Conservation (phyloP, 2,888 invertebrate genomes). For the Girardia tigrina region DNA sequence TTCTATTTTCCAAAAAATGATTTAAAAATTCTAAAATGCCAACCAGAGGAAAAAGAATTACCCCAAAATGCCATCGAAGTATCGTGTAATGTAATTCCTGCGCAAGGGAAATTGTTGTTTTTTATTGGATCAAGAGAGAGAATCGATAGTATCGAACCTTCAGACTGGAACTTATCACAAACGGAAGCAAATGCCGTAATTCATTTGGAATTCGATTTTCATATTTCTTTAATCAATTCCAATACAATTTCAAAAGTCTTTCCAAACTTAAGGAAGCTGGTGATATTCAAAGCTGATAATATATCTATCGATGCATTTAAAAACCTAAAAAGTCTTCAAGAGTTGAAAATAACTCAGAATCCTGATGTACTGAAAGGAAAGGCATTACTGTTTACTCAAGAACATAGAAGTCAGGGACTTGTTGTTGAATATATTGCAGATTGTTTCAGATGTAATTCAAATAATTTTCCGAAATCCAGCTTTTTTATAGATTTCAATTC, state of each 20-base stretch:
- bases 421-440: not conserved
- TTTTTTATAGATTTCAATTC: not conserved
- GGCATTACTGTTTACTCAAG: not conserved
- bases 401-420: not conserved
- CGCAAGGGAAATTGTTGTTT: not conserved
- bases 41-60: not conserved
- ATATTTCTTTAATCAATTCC: not conserved
- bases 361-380: not conserved
- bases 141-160: not conserved
- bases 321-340: not conserved
- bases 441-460: not conserved
- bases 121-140: not conserved
- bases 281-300: not conserved
- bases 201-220: conserved; percentile 10
- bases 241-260: conserved; percentile 16
- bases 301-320: not conserved
- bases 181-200: not conserved
- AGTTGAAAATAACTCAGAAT: not conserved
- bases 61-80: not conserved
- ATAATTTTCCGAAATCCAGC: not conserved
- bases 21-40: not conserved
- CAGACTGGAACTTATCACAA: not conserved
- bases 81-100: not conserved
- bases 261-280: not conserved
- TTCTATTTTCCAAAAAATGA: conserved; percentile 11